Percentiles rank a stretch among this genome's conserved stretches.
Conservation (phyloP, 2,888 invertebrate genomes). For the Ormyrus nitidulus region DNA sequence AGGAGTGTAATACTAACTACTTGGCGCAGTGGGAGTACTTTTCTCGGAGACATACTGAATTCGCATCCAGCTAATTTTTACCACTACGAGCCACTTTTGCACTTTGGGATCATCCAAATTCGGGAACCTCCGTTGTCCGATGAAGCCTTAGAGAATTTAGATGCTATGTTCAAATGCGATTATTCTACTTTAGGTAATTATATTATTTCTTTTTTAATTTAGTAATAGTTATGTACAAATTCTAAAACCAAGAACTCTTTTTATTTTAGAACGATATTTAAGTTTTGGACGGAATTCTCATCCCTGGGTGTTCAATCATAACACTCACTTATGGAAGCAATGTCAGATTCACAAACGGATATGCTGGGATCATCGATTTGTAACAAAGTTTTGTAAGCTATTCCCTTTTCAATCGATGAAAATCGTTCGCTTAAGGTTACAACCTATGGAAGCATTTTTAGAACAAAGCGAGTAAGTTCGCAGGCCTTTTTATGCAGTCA, state of each 20-base stretch:
- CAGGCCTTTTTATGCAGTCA: no score
- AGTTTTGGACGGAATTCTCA: conserved; percentile 85
- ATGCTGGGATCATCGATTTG: conserved; percentile 85
- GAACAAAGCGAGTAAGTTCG: conserved; percentile 74
- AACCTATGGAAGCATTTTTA: conserved; percentile 83
- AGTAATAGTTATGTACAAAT: neutral
- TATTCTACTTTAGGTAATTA: conserved; percentile 81
- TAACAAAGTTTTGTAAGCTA: conserved; percentile 86
- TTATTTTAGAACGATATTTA: conserved; percentile 81
- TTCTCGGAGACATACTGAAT: conserved; percentile 90
- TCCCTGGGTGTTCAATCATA: conserved; percentile 89
- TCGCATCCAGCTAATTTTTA: conserved; percentile 91
- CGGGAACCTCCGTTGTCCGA: conserved; percentile 84
- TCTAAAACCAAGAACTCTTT: conserved; percentile 3
- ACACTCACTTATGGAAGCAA: conserved; percentile 88
- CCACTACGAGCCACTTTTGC: conserved; percentile 92
- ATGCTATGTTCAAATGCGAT: conserved; percentile 86
- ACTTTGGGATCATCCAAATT: conserved; percentile 89
- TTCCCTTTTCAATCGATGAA: conserved; percentile 95
- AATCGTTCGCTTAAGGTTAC: conserved; percentile 86
- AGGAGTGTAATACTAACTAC: conserved; percentile 89
- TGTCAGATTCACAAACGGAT: conserved; percentile 82
- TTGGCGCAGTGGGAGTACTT: conserved; percentile 94
- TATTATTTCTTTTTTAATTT: neutral
- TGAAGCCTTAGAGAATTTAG: conserved; percentile 82